Base-by-base conservation (phyloP, 2,888 invertebrate species). In the Epinotia ramella region DNA sequence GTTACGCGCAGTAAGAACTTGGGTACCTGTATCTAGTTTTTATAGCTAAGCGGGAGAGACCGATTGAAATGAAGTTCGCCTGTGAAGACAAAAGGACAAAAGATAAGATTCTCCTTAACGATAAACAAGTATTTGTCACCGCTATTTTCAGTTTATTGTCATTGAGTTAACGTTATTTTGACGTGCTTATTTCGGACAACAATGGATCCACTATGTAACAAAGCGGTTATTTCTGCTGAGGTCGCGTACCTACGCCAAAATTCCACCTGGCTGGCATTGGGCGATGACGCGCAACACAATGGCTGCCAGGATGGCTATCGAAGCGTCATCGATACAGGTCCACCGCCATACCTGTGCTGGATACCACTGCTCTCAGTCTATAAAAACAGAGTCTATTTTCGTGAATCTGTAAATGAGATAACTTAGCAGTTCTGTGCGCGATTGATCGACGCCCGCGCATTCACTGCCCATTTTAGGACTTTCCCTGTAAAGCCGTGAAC, bases 191-290 rank as follows among this genome's bases (percentile, higher is more conserved):
- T 71, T 71, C 78, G 78, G 79, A 77, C 79, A 81, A 88, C 88
- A 89, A 89, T 88, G 86, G 84, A 79, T 80, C 67, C 79, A 82
- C 84, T 86, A 86, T 87, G 85, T 84, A 89, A 83, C 81, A 83
- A 78, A 77, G 78, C 71, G 78, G 80, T 83, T 88, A 88, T 89
- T 90, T 88, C 83, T 80, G 87, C 80, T 84, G 84, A 89, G 91
- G 90, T 84, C 87, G 85, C 79, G 83, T 85, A 85, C 90, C 90
- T 90, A 88, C 88, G 89, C 89, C 84, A 82, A 87, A 83, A 86
- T 86, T 83, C 84, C 84, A 78, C 77, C 79, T 80, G 76, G 59
- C 64, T 77, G 80, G 76, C 79, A 78, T 78, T 76, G 79, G 78
- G 68, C 64, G 65, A 73, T 74, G 77, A 76, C 78, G 78, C 78